Percentiles rank a stretch among this genome's conserved stretches.
phyloP scores from a whole-genome alignment of 2,888 invertebrate species.

The Trissonchulus latispiculum region DNA sequence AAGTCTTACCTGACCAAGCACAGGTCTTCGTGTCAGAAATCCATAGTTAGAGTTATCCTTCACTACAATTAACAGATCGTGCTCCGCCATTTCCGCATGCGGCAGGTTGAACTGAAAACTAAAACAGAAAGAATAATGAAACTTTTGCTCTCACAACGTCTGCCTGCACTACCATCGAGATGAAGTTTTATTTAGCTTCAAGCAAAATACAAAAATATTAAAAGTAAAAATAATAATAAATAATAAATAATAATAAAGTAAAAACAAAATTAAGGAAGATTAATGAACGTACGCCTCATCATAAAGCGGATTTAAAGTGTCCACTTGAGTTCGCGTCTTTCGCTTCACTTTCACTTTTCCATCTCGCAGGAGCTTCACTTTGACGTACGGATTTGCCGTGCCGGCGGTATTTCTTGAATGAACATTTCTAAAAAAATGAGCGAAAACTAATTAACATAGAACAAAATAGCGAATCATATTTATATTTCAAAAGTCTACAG shows the following conservation, averaged over 20 bases:
- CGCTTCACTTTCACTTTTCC: constrained; percentile 31
- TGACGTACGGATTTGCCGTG: constrained; percentile 30
- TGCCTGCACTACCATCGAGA: too few species aligned
- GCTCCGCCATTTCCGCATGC: background rate
- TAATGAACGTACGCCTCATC: constrained; percentile 37
- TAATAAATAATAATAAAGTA: too few species aligned
- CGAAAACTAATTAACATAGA: too few species aligned
- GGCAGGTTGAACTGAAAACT: constrained; percentile 11
- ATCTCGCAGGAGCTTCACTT: constrained; percentile 33
- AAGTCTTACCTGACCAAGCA: constrained; percentile 36
- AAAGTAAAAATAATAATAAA: too few species aligned
- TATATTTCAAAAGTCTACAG: too few species aligned
- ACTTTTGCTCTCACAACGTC: too few species aligned
- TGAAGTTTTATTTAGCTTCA: too few species aligned
- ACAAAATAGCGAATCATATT: too few species aligned
- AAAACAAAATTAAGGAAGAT: too few species aligned
- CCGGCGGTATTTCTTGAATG: constrained; percentile 28
- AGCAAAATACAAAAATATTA: too few species aligned
- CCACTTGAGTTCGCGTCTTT: constrained; percentile 31
- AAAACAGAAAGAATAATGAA: too few species aligned
- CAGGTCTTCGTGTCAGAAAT: constrained; percentile 33
- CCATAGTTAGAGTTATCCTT: constrained; percentile 41
- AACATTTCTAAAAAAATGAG: constrained; percentile 27
- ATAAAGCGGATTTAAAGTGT: constrained; percentile 32
- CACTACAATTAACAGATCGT: constrained; percentile 26